These are phyloP conservation scores for Nemotelus pantherinus DNA, from an alignment of 2,888 invertebrate species.

Conservation along the genomic window DNA sequence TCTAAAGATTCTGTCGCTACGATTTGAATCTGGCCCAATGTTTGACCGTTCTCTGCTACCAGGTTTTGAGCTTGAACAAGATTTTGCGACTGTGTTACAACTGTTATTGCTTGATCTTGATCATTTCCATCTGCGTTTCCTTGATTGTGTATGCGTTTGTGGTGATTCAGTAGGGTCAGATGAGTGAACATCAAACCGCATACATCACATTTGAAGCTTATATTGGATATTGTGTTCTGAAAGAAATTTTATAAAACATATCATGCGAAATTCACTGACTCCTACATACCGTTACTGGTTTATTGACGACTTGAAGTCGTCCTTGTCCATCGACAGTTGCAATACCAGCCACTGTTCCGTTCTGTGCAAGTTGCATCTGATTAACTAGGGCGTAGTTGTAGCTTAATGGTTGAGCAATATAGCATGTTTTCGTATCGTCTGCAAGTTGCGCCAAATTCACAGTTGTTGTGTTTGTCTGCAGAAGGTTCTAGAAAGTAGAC, in stretches of 20 bases:
- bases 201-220: constrained; percentile 88
- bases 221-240: constrained; percentile 79
- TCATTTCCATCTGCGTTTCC: constrained; percentile 68
- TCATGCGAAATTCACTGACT: background rate
- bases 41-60: constrained; percentile 63
- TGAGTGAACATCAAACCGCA: constrained; percentile 88
- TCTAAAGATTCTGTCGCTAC: constrained; percentile 67
- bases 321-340: constrained; percentile 64
- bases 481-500: constrained; percentile 37
- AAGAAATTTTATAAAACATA: constrained; percentile 58
- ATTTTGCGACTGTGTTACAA: constrained; percentile 66
- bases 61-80: constrained; percentile 64
- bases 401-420: constrained; percentile 78
- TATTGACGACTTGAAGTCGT: constrained; percentile 64
- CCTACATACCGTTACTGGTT: constrained; percentile 59
- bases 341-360: constrained; percentile 65
- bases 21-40: constrained; percentile 69
- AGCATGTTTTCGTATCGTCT: constrained; percentile 77
- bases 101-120: constrained; percentile 67
- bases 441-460: constrained; percentile 76
- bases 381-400: constrained; percentile 84
- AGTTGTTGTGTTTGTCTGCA: constrained; percentile 66
- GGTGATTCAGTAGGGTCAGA: constrained; percentile 82
- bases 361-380: constrained; percentile 83
- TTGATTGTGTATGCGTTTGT: constrained; percentile 82